Base-by-base conservation (phyloP, 2,113 vertebrate species). In the Alethe diademata region DNA sequence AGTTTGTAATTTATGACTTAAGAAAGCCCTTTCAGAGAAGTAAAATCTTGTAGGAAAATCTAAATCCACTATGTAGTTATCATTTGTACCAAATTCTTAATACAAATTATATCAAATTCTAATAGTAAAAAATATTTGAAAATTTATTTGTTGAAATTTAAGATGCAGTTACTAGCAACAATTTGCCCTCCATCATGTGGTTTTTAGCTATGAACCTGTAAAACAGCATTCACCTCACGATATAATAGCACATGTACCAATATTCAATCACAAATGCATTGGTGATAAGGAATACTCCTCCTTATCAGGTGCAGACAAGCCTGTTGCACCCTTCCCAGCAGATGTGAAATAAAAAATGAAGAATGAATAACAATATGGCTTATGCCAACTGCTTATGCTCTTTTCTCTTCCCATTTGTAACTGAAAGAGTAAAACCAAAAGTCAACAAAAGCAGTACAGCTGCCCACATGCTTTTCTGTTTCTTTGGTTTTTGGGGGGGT, bases 41-140 rank as follows among this genome's bases (percentile, higher is more conserved):
- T 91, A 86, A 96, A 95, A 88, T 72, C 62, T 86, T 45, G 4
- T 88, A 22, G 53, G 20, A 54, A 33, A 54, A 54, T 54, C 29
- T 54, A 20, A 54, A 67, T 85, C 94, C 85, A 64, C 56, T 93
- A 72, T 51, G 28, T 71, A 92, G 19, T 57, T 64, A 86, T 75
- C 48, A 80, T 92, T 95, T 96, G 60, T 72, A 56, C 50, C 25
- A 76, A 83, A 60, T 35, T 92, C 48, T 95, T 85, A 45, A 67
- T 35, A 51, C 65, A 93, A 96, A 96, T 93, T 89, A 72, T 60
- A 95, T 74, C 64, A 94, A 94, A 95, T 91, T 94, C 61, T 94
- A 97, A 96, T 90, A 65, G 90, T 74, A 91, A 93, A 81, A 93
- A 94, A 86, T 88, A 92, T 47, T 89, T 92, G 14, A 6, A 35